A percentile compares a stretch with the other conserved stretches of the same genome.
Conservation (phyloP, 2,888 invertebrate species). For the Azorinus chamasolen region DNA sequence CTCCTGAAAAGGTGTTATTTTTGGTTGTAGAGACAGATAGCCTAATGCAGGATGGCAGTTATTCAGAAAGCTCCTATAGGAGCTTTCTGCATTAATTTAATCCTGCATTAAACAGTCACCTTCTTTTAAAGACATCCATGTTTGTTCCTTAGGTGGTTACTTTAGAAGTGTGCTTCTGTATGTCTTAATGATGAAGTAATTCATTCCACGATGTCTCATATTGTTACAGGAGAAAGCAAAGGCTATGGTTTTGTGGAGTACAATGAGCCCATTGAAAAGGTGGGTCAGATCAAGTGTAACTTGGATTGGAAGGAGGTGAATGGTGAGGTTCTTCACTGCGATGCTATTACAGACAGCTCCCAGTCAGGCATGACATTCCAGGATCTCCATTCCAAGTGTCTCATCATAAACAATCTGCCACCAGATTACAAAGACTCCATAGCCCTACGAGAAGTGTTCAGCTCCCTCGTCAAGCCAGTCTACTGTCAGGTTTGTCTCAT, state of each 20-base stretch:
- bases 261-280: slow-evolving; percentile 87
- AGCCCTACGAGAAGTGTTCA: slow-evolving; percentile 87
- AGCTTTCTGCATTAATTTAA: too few relatives aligned
- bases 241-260: slow-evolving; percentile 89
- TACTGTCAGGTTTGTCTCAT: slow-evolving; percentile 87
- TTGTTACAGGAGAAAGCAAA: slow-evolving; percentile 87
- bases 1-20: too few relatives aligned
- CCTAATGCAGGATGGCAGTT: too few relatives aligned
- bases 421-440: slow-evolving; percentile 87
- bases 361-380: slow-evolving; percentile 84
- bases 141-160: too few relatives aligned
- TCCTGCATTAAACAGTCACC: too few relatives aligned
- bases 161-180: too few relatives aligned
- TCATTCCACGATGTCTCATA: too few relatives aligned
- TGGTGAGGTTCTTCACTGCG: slow-evolving; percentile 87
- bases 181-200: too few relatives aligned
- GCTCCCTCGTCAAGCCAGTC: slow-evolving; percentile 87
- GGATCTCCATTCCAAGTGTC: slow-evolving; percentile 88
- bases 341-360: slow-evolving; percentile 87
- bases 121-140: too few relatives aligned
- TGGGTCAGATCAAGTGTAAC: slow-evolving; percentile 87
- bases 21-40: too few relatives aligned
- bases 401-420: slow-evolving; percentile 88
- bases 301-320: slow-evolving; percentile 86
- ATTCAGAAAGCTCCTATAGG: too few relatives aligned